Evolutionary conservation across 2,113 vertebrate species (phyloP).

Genomic region (Toxostoma redivivum): DNA sequence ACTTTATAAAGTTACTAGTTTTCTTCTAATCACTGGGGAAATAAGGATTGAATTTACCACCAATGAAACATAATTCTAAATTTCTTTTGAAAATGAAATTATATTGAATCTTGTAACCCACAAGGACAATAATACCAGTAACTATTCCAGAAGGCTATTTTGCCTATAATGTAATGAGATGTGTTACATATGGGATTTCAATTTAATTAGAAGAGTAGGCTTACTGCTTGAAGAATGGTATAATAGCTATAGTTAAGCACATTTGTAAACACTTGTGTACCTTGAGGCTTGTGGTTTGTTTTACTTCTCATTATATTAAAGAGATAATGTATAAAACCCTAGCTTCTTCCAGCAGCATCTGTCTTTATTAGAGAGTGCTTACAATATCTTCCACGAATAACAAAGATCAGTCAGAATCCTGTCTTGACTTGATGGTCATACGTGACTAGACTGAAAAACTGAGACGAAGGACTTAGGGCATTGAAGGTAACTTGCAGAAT

Average conservation of each 20-base stretch:
- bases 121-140: conserved; percentile 17
- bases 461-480: neutral
- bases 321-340: neutral
- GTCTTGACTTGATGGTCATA: neutral
- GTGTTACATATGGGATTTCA: conserved; percentile 38
- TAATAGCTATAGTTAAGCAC: conserved; percentile 35
- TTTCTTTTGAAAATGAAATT: conserved; percentile 40
- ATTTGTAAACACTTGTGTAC: conserved; percentile 43
- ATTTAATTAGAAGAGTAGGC: conserved; percentile 40
- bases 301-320: conserved; percentile 21
- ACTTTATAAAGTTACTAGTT: neutral
- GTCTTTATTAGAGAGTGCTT: neutral
- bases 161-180: conserved; percentile 39
- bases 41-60: conserved; percentile 40
- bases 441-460: neutral
- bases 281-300: conserved; percentile 26
- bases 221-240: conserved; percentile 21
- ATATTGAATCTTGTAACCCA: neutral
- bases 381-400: neutral
- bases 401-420: neutral
- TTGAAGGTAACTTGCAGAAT: neutral
- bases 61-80: conserved; percentile 20
- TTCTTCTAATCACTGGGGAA: neutral
- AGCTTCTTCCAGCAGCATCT: neutral
- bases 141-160: conserved; percentile 44